Evolutionary conservation across 2,113 vertebrate genomes (phyloP).

Genomic region (Rana temporaria): DNA sequence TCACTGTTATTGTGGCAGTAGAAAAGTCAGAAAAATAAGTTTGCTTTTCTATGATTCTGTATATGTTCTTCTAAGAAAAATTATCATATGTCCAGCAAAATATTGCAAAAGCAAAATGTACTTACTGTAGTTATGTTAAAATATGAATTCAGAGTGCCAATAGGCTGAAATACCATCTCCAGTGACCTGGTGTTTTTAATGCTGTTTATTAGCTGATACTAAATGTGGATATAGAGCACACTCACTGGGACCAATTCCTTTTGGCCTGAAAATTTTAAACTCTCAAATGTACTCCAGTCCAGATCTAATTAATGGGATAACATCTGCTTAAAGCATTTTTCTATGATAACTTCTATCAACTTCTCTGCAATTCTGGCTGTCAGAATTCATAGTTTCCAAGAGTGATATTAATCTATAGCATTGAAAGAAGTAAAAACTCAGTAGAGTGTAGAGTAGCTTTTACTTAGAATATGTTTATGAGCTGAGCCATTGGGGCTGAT

Average conservation of each 20-base stretch:
- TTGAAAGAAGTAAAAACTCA: background rate
- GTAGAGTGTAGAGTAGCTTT: background rate
- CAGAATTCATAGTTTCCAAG: slow-evolving; percentile 72
- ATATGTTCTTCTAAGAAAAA: background rate
- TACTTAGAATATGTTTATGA: background rate
- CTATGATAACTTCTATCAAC: slow-evolving; percentile 73
- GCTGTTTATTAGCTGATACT: slow-evolving; percentile 83
- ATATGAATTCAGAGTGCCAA: slow-evolving; percentile 65
- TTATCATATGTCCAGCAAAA: background rate
- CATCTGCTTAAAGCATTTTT: slow-evolving; percentile 79
- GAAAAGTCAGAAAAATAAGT: no score
- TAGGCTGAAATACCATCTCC: slow-evolving; percentile 81
- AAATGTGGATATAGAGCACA: slow-evolving; percentile 78
- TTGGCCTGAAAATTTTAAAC: slow-evolving; percentile 77
- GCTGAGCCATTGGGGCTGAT: no score
- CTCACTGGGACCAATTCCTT: slow-evolving; percentile 85
- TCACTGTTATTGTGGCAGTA: no score
- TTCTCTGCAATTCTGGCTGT: slow-evolving; percentile 72
- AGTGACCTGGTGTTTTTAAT: slow-evolving; percentile 76
- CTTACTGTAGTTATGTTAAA: background rate
- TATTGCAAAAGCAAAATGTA: background rate
- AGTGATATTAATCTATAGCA: slow-evolving; percentile 68
- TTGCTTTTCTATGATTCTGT: no score
- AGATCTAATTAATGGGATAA: slow-evolving; percentile 85
- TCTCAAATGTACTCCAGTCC: slow-evolving; percentile 76